These are phyloP conservation scores for Pungitius pungitius DNA, from an alignment of 2,113 vertebrate species.

Conservation along the genomic window DNA sequence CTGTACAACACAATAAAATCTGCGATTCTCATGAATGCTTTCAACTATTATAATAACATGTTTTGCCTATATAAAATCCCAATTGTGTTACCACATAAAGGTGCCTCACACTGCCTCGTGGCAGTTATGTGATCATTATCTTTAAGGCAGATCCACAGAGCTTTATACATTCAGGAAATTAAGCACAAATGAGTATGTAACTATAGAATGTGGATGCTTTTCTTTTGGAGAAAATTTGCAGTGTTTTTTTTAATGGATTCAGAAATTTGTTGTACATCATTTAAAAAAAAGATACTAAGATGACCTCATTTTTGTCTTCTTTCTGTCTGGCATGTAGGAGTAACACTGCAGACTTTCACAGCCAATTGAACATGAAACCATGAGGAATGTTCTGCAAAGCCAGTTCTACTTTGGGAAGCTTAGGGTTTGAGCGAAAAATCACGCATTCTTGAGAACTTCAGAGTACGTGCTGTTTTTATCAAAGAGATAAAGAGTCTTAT, in stretches of 20 bases:
- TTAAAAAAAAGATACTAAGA: conserved; percentile 25
- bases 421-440: conserved; percentile 63
- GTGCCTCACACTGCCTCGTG: conserved; percentile 35
- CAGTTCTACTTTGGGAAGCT: conserved; percentile 54
- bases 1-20: too few relatives aligned
- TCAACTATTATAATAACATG: too few relatives aligned
- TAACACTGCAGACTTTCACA: conserved; percentile 65
- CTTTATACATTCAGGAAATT: conserved; percentile 46
- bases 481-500: conserved; percentile 68
- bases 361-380: conserved; percentile 75
- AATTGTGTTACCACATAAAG: too few relatives aligned
- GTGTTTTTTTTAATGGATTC: neutral
- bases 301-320: conserved; percentile 35
- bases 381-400: conserved; percentile 71
- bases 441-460: conserved; percentile 72
- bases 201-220: conserved; percentile 5
- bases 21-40: too few relatives aligned
- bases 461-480: conserved; percentile 70
- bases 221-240: neutral
- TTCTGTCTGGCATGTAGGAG: conserved; percentile 58
- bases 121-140: conserved; percentile 38
- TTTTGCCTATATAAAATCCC: too few relatives aligned
- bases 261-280: conserved; percentile 13
- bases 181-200: neutral
- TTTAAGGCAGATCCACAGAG: conserved; percentile 26